Percentiles rank a stretch among this genome's conserved stretches.
Conservation (phyloP, 2,797 vertebrate species). For the Microctenopoma steveboyesi region DNA sequence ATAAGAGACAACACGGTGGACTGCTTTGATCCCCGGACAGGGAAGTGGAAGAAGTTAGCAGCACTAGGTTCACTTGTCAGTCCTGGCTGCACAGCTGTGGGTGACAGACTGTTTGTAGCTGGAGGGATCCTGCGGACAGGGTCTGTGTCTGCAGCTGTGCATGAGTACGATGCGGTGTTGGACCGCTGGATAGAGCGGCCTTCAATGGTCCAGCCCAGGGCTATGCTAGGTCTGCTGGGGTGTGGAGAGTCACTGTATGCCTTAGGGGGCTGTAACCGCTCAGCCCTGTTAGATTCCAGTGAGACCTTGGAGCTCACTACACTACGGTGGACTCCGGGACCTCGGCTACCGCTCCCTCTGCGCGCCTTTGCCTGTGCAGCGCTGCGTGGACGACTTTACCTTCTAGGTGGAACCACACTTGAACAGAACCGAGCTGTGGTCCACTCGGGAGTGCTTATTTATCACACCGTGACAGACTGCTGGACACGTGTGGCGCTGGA, state of each 20-base stretch:
- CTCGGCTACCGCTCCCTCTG: constrained; percentile 81
- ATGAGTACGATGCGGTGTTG: constrained; percentile 84
- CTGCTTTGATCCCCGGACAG: constrained; percentile 87
- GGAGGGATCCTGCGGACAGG: constrained; percentile 85
- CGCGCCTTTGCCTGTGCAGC: constrained; percentile 84
- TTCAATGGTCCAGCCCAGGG: constrained; percentile 81
- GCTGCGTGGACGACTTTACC: constrained; percentile 82
- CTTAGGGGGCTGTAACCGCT: constrained; percentile 84
- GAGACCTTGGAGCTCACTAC: constrained; percentile 81
- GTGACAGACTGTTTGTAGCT: constrained; percentile 82
- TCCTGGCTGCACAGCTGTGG: constrained; percentile 85
- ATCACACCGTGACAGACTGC: constrained; percentile 79
- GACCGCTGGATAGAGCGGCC: constrained; percentile 84
- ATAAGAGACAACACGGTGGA: constrained; percentile 81
- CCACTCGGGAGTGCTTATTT: constrained; percentile 86
- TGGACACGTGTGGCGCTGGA: constrained; percentile 85
- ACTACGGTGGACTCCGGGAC: constrained; percentile 74
- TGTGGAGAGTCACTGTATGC: constrained; percentile 83
- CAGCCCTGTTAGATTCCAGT: constrained; percentile 81
- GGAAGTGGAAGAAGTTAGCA: constrained; percentile 86
- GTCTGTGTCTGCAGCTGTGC: constrained; percentile 81
- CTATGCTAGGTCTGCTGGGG: constrained; percentile 85
- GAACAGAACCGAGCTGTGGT: constrained; percentile 83
- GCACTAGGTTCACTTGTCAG: constrained; percentile 83
- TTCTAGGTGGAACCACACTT: constrained; percentile 85